A percentile compares a stretch with the other conserved stretches of the same genome.
These are phyloP conservation scores for Zaprionus capensis DNA, from an alignment of 1,140 invertebrate species.

Conservation along the genomic window DNA sequence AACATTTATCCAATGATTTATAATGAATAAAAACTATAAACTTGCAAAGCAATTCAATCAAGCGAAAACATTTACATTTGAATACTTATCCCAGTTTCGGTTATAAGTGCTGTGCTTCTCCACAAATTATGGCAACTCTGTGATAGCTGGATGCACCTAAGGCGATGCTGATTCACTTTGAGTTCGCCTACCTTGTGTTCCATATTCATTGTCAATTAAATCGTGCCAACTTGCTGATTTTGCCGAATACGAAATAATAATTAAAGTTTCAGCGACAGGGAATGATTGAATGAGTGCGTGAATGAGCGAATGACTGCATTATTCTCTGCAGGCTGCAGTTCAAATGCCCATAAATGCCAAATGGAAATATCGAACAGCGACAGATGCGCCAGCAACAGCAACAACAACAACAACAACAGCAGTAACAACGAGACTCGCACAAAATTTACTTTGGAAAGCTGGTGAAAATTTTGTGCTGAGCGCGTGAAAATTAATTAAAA, in stretches of 20 bases:
- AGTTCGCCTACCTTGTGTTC: not conserved
- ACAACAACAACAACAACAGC: constrained; percentile 32
- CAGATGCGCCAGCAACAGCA: constrained; percentile 27
- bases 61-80: not conserved
- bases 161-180: not conserved
- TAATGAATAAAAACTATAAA: not conserved
- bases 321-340: constrained; percentile 30
- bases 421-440: constrained; percentile 30
- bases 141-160: constrained; percentile 1
- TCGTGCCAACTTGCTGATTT: constrained; percentile 33
- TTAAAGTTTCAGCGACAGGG: constrained; percentile 37
- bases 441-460: constrained; percentile 53
- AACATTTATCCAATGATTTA: not conserved
- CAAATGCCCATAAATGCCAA: constrained; percentile 54
- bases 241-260: constrained; percentile 29
- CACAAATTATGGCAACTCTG: not conserved
- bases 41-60: not conserved
- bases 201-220: constrained; percentile 22
- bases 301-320: constrained; percentile 32
- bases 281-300: constrained; percentile 14
- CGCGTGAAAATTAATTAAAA: constrained; percentile 84
- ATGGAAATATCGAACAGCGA: constrained; percentile 40
- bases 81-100: not conserved
- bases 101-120: not conserved
- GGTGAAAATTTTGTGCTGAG: constrained; percentile 79